These are phyloP conservation scores for Tychaedon coryphoeus DNA, from an alignment of 2,113 vertebrate genomes.

Conservation along the genomic window DNA sequence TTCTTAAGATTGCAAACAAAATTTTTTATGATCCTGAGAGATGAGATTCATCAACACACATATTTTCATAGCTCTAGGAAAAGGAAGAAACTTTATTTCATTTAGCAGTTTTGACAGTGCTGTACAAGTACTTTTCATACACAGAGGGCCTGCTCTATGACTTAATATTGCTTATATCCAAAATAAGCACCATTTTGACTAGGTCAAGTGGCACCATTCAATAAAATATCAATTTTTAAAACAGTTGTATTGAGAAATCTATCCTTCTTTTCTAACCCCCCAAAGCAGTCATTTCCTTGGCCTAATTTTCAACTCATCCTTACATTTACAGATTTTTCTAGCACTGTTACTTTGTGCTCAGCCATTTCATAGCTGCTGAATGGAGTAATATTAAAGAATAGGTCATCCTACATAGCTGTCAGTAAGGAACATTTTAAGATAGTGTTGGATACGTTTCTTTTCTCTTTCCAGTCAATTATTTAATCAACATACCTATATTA, in stretches of 20 bases:
- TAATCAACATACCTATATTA: background rate
- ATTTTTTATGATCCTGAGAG: background rate
- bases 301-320: background rate
- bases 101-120: background rate
- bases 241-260: background rate
- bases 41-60: background rate
- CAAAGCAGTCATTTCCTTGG: background rate
- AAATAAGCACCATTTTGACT: background rate
- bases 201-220: background rate
- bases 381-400: background rate
- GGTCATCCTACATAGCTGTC: background rate
- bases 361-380: background rate
- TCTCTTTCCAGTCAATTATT: background rate
- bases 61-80: background rate
- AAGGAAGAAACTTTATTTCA: background rate
- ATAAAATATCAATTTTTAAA: background rate
- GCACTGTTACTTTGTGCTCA: background rate
- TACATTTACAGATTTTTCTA: background rate
- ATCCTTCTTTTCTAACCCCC: background rate
- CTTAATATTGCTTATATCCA: background rate
- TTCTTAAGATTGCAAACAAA: background rate
- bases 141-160: background rate
- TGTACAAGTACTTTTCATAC: background rate
- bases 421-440: background rate
- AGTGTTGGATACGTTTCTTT: background rate